phyloP scores from a whole-genome alignment of 2,888 invertebrate species.

The Trichopoda pennipes region DNA sequence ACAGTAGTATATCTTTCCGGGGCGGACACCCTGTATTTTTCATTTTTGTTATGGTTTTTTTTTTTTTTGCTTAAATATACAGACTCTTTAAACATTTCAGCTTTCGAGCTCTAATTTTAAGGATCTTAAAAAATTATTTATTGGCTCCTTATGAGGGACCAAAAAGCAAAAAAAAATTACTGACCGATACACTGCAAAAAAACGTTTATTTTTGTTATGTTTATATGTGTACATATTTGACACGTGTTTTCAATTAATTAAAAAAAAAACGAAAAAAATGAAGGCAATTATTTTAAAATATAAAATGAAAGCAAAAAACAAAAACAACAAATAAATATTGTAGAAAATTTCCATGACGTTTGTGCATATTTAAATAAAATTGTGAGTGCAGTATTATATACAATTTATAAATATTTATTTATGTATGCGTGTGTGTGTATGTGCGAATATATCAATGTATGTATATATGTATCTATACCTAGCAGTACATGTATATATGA shows the following conservation, averaged over 20 bases:
- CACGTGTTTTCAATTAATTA: constrained; percentile 66
- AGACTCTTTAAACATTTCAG: too few species aligned
- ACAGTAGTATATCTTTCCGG: too few species aligned
- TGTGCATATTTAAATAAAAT: constrained; percentile 61
- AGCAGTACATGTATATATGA: neutral
- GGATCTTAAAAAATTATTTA: too few species aligned
- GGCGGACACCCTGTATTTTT: too few species aligned
- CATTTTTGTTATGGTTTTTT: too few species aligned
- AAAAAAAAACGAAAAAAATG: constrained; percentile 49
- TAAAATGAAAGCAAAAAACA: constrained; percentile 13
- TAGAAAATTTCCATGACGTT: constrained; percentile 63
- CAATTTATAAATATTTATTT: constrained; percentile 1
- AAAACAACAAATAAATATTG: constrained; percentile 1
- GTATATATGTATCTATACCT: neutral
- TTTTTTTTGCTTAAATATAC: too few species aligned
- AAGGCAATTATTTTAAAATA: constrained; percentile 24
- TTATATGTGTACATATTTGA: constrained; percentile 42
- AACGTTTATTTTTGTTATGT: neutral
- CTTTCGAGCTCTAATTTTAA: too few species aligned
- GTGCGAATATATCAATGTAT: neutral
- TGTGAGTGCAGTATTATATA: constrained; percentile 47
- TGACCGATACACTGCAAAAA: neutral
- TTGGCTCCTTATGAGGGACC: too few species aligned
- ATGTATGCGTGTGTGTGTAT: too few species aligned
- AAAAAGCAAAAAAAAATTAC: too few species aligned